These are phyloP conservation scores for Nicator chloris DNA, from an alignment of 2,113 vertebrate species.

Conservation along the genomic window DNA sequence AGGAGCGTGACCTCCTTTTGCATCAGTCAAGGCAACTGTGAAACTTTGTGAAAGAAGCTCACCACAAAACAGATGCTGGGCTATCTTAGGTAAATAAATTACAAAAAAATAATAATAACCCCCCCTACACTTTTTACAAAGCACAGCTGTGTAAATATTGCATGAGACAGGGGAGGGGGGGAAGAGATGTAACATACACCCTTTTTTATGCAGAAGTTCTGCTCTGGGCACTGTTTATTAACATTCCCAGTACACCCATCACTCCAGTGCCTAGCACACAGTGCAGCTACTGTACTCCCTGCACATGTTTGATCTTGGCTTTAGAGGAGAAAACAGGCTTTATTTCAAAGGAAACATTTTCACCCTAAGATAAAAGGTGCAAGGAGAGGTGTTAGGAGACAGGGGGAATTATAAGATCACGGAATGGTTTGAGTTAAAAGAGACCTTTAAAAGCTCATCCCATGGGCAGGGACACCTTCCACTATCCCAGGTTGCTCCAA, in stretches of 20 bases:
- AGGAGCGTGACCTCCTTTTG: slow-evolving; percentile 28
- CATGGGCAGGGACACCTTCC: not conserved
- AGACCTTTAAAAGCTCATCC: not conserved
- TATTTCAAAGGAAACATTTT: not conserved
- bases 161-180: slow-evolving; percentile 35
- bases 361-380: not conserved
- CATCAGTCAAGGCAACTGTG: slow-evolving; percentile 64
- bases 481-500: not conserved
- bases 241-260: slow-evolving; percentile 54
- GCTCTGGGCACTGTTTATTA: slow-evolving; percentile 54
- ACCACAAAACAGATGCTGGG: slow-evolving; percentile 58
- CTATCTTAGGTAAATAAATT: slow-evolving; percentile 68
- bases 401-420: not conserved
- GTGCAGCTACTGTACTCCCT: slow-evolving; percentile 36
- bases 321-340: not conserved
- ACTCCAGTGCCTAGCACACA: not conserved
- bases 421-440: not conserved
- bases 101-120: slow-evolving; percentile 55
- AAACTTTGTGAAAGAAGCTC: slow-evolving; percentile 55
- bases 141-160: slow-evolving; percentile 62
- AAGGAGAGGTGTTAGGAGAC: not conserved
- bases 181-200: slow-evolving; percentile 35
- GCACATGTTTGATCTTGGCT: slow-evolving; percentile 13
- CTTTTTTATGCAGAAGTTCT: slow-evolving; percentile 52
- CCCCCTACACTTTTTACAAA: slow-evolving; percentile 61